Percentiles rank a stretch among this genome's conserved stretches.
These are phyloP conservation scores for Sternotherus odoratus DNA, from an alignment of 2,797 vertebrate genomes.

Conservation along the genomic window DNA sequence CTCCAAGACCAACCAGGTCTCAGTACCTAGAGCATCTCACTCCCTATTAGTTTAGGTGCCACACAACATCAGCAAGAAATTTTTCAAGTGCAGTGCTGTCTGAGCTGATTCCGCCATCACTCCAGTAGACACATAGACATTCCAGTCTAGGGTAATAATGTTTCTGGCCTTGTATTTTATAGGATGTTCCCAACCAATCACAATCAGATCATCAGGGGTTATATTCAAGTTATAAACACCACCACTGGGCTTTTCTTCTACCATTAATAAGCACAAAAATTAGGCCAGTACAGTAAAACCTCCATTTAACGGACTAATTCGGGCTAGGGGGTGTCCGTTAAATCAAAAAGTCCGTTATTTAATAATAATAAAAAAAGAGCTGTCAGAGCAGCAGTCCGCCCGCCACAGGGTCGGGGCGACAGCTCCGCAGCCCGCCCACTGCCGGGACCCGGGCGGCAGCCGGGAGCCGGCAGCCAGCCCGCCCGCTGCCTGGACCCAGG, in stretches of 20 bases:
- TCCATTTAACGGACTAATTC: too few species aligned
- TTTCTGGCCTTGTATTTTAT: not conserved
- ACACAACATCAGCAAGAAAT: not conserved
- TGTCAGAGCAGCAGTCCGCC: too few species aligned
- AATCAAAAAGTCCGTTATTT: too few species aligned
- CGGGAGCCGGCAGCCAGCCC: too few species aligned
- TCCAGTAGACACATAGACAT: not conserved
- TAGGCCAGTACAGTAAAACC: not conserved
- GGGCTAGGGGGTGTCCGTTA: too few species aligned
- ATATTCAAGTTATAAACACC: not conserved
- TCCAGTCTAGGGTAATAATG: not conserved
- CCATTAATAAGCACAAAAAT: not conserved
- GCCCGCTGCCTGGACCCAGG: too few species aligned
- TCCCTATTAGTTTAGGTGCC: not conserved
- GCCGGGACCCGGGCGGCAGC: too few species aligned
- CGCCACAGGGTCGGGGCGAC: too few species aligned
- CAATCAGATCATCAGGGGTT: not conserved
- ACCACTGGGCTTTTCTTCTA: not conserved
- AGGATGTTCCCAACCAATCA: not conserved
- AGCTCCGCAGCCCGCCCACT: too few species aligned
- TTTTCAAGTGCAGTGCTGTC: not conserved
- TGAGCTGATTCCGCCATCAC: not conserved
- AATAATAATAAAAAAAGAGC: too few species aligned
- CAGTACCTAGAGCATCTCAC: not conserved
- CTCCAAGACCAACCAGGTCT: not conserved